phyloP scores from a whole-genome alignment of 2,888 invertebrate species.

The Serrognathus titanus region DNA sequence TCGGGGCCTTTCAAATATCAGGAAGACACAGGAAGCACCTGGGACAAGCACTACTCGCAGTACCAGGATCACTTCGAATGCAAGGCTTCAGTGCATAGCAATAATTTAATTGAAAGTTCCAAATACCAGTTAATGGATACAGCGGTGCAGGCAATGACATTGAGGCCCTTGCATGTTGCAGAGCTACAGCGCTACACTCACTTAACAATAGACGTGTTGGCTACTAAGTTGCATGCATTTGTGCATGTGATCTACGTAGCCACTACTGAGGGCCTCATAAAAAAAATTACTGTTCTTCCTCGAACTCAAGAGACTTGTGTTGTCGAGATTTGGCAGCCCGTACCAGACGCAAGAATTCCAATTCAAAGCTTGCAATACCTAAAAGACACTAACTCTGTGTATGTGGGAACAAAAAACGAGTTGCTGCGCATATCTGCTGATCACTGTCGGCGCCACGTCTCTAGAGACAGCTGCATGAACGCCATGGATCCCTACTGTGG shows the following conservation, averaged over 20 bases:
- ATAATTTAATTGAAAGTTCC: slow-evolving; percentile 58
- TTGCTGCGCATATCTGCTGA: slow-evolving; percentile 72
- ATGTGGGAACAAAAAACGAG: slow-evolving; percentile 67
- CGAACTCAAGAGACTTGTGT: slow-evolving; percentile 71
- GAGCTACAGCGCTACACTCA: slow-evolving; percentile 71
- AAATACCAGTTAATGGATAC: slow-evolving; percentile 86
- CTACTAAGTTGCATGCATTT: slow-evolving; percentile 65
- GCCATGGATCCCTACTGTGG: slow-evolving; percentile 94
- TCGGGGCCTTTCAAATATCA: slow-evolving; percentile 85
- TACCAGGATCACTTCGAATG: slow-evolving; percentile 64
- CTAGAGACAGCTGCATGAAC: slow-evolving; percentile 69
- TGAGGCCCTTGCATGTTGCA: slow-evolving; percentile 66
- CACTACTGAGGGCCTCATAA: slow-evolving; percentile 69
- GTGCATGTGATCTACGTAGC: slow-evolving; percentile 80
- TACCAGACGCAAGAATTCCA: slow-evolving; percentile 54
- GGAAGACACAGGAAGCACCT: slow-evolving; percentile 69
- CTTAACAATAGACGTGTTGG: slow-evolving; percentile 77
- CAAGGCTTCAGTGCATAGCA: slow-evolving; percentile 39
- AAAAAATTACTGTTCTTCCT: slow-evolving; percentile 77
- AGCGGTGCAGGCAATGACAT: slow-evolving; percentile 72
- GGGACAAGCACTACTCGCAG: slow-evolving; percentile 64
- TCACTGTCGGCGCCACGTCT: slow-evolving; percentile 72
- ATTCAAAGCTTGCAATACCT: slow-evolving; percentile 73
- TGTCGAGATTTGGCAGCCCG: slow-evolving; percentile 78
- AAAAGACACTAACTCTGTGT: slow-evolving; percentile 77